Conservation (phyloP, 2,888 invertebrate genomes). For the Brachyopa scutellaris region DNA sequence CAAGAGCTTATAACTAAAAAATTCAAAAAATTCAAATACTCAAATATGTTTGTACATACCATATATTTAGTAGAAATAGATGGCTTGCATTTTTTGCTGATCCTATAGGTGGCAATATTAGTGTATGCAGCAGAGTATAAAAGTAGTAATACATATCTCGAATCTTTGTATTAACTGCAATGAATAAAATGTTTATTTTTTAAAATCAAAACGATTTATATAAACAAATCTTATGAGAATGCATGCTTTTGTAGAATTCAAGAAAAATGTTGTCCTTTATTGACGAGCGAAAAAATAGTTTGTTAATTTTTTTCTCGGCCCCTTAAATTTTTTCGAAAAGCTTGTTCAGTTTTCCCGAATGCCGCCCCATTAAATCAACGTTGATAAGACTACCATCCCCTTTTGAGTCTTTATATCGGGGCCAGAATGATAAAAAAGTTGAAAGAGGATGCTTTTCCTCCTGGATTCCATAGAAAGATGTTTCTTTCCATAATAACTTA, state of each 20-base stretch:
- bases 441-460: not conserved
- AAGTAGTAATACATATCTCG: not conserved
- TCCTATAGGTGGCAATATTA: constrained; percentile 8
- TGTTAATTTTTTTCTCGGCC: not conserved
- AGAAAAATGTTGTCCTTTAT: not conserved
- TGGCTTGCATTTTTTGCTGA: constrained; percentile 15
- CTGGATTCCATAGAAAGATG: not conserved
- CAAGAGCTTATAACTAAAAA: too few relatives aligned
- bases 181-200: not conserved
- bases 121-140: not conserved
- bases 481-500: not conserved
- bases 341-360: not conserved
- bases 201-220: not conserved
- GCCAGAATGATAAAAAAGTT: not conserved
- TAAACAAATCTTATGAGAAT: not conserved
- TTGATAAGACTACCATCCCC: not conserved
- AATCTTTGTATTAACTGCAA: not conserved
- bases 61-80: too few relatives aligned
- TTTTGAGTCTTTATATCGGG: not conserved
- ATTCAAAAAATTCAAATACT: too few relatives aligned
- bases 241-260: not conserved
- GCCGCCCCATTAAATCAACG: not conserved
- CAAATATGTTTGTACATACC: too few relatives aligned
- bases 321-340: not conserved
- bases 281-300: not conserved